Conservation (phyloP, 2,888 invertebrate species). For the Octonoba sinensis region DNA sequence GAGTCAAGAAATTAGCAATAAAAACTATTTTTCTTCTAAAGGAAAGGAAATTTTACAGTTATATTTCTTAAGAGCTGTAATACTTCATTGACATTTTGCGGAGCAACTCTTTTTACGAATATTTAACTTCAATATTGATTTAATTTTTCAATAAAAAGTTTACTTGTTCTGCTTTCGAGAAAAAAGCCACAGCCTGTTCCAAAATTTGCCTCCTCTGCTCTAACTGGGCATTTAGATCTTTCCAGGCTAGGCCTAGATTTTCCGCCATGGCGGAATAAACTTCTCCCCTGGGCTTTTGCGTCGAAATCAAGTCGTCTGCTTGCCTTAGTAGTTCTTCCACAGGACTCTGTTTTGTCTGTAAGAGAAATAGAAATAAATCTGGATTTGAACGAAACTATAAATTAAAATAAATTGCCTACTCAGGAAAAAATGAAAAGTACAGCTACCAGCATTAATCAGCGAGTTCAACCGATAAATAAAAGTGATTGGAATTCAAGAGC, state of each 20-base stretch:
- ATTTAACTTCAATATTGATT: no score
- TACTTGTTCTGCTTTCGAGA: constrained; percentile 75
- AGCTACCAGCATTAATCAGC: no score
- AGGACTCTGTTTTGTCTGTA: constrained; percentile 86
- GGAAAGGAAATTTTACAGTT: no score
- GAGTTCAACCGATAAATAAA: no score
- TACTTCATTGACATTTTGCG: no score
- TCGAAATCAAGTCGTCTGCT: constrained; percentile 86
- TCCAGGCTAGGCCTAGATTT: constrained; percentile 78
- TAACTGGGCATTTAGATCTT: constrained; percentile 83
- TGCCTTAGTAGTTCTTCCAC: constrained; percentile 87
- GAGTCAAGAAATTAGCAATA: no score
- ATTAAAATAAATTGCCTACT: neutral
- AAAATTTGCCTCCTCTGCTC: constrained; percentile 83
- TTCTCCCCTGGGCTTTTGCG: constrained; percentile 79
- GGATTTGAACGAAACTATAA: no score
- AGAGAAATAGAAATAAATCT: constrained; percentile 26
- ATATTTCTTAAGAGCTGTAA: no score
- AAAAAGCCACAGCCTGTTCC: constrained; percentile 84
- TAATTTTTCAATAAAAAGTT: no score
- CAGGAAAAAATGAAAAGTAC: neutral
- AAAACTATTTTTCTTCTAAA: no score
- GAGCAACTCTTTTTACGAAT: no score
- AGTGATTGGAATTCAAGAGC: no score
- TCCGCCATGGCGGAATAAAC: constrained; percentile 92